Conservation (phyloP, 2,113 vertebrate species). For the Acanthochromis polyacanthus region DNA sequence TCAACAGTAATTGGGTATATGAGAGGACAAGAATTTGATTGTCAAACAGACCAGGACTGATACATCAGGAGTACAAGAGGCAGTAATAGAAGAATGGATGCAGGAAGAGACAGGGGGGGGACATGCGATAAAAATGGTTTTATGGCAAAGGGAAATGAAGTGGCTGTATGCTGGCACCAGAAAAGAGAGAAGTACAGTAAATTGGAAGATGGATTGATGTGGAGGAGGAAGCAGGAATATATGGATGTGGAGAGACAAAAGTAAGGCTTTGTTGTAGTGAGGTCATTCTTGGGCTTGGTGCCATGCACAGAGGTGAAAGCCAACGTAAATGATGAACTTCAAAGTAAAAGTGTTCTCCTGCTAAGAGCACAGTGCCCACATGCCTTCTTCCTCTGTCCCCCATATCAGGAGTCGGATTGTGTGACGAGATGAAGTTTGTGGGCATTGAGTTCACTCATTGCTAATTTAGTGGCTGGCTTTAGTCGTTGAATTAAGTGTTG, state of each 20-base stretch:
- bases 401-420: background rate
- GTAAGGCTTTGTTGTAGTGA: slow-evolving; percentile 61
- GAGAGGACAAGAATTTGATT: slow-evolving; percentile 38
- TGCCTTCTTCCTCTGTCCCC: background rate
- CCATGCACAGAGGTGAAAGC: slow-evolving; percentile 46
- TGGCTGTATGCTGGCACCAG: slow-evolving; percentile 21
- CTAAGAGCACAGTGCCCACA: background rate
- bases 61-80: slow-evolving; percentile 23
- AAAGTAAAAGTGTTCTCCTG: background rate
- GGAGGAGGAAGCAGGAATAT: slow-evolving; percentile 4
- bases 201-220: slow-evolving; percentile 29
- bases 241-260: slow-evolving; percentile 29
- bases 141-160: slow-evolving; percentile 21
- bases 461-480: slow-evolving; percentile 14
- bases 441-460: background rate
- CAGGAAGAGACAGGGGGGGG: background rate
- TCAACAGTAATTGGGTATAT: slow-evolving; percentile 41
- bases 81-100: slow-evolving; percentile 4
- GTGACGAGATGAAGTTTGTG: background rate
- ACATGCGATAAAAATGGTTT: slow-evolving; percentile 47
- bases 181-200: slow-evolving; percentile 29
- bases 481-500: slow-evolving; percentile 4
- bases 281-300: slow-evolving; percentile 65
- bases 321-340: background rate
- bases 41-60: slow-evolving; percentile 15